phyloP scores from a whole-genome alignment of 2,113 vertebrate genomes.

The Centropus bengalensis region DNA sequence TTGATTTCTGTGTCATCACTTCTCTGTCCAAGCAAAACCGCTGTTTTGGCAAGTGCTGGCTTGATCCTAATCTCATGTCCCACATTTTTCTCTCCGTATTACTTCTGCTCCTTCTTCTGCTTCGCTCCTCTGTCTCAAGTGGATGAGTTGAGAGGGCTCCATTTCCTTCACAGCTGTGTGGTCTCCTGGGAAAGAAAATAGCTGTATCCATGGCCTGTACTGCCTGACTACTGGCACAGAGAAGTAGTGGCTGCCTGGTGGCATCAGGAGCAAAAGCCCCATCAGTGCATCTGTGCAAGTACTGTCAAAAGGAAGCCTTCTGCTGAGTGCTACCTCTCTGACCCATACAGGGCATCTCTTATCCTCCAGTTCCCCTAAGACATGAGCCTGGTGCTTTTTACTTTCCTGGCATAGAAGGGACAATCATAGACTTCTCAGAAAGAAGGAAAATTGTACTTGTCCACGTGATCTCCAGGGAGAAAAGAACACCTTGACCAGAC shows the following conservation, averaged over 20 bases:
- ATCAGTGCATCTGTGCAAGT: not conserved
- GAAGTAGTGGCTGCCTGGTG: not conserved
- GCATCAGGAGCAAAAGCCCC: not conserved
- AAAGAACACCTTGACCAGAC: not conserved
- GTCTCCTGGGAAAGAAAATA: not conserved
- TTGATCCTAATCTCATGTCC: not conserved
- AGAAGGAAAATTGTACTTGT: not conserved
- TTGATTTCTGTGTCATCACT: not conserved
- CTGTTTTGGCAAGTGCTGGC: not conserved
- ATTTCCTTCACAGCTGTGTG: not conserved
- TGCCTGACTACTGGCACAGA: not conserved
- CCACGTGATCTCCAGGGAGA: not conserved
- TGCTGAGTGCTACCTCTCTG: not conserved
- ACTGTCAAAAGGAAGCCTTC: not conserved
- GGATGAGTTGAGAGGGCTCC: not conserved
- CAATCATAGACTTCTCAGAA: accelerated
- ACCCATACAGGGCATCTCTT: not conserved
- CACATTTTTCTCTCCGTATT: not conserved
- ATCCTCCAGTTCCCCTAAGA: not conserved
- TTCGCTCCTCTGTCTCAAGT: not conserved
- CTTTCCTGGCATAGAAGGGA: not conserved
- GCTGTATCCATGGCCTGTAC: not conserved
- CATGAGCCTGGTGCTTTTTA: not conserved
- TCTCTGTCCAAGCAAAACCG: not conserved
- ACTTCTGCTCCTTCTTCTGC: not conserved